Evolutionary conservation across 2,888 invertebrate genomes (phyloP), one percentile per base, ranked within the genome.

Genomic region (Smittia sp.): DNA sequence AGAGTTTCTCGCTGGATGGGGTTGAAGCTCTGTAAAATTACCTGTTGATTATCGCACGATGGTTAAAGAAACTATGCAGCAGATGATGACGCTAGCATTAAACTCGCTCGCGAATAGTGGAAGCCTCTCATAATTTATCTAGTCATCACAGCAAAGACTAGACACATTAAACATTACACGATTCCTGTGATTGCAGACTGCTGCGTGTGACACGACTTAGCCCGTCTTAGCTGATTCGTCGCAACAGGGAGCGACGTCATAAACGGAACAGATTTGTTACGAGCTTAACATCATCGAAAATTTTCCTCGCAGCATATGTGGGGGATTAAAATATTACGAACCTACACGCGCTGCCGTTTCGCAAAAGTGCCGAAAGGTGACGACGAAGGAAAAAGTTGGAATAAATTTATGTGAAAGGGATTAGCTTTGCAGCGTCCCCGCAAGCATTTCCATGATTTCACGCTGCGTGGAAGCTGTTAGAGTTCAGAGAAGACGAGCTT

Each of bases 251-350:
- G n/a, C n/a, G n/a, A n/a, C n/a, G n/a, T n/a, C n/a, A n/a, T n/a
- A n/a, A n/a, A n/a, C n/a, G n/a, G n/a, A n/a, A n/a, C n/a, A n/a
- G n/a, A n/a, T n/a, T n/a, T 39, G 7, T 39, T 39, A 39, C 39
- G 39, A 39, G 39, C 39, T 39, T 39, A 9, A 13, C 39, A 39
- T 13, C 54, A n/a, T n/a, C n/a, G 15, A 54, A 54, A 15, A 54
- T 15, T n/a, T 54, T 54, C 15, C 54, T 54, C 6, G 18, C 54
- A 9, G 15, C 54, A 18, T 24, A 24, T 62, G 32, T 65, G 15
- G 15, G 22, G 66, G 66, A 69, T 69, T 69, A 69, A 69, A 69
- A 52, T 69, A 69, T 69, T 69, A 69, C 52, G 39, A 62, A 6
- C 20, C 7, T n/a, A 24, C 65, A n/a, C 15, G 1, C 32, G 6